Evolutionary conservation across 2,113 vertebrate species (phyloP), one percentile per base, ranked within the genome.

Genomic region (Meleagris gallopavo): DNA sequence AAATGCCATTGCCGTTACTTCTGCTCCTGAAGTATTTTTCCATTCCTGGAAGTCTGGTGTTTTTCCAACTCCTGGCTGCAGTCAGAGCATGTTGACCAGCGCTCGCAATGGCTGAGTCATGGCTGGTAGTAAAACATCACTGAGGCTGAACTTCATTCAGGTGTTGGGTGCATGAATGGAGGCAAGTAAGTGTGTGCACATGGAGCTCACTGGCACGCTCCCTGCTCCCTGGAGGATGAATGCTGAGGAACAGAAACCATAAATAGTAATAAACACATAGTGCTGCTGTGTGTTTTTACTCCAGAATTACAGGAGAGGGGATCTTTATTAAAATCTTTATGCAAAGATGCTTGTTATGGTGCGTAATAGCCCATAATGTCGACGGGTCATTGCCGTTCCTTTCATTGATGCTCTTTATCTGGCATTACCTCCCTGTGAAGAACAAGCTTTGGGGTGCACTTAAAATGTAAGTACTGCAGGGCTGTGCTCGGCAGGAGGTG

Each of bases 161-260:
- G 15, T 13, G 24, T 3, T 45, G 40, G 54, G 15, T 19, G n/a
- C n/a, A 21, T 1, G 8, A 34, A 32, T 52, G 62, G 20, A 75
- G n/a, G 52, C 57, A 61, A 30, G 57, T 74, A 11, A 27, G 36
- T 0, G 1, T 2, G 1, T 2, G 1, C 40, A 4, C 52, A 36
- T 34, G 40, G 27, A 29, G 48, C 6, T 20, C 9, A 4, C 34
- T 34, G 14, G 18, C 18, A 13, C 64, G 20, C 2, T 27, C 30
- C 74, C 86, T 70, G 45, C 6, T 16, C 41, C 41, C 41, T 43
- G 66, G 71, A 40, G 52, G 48, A 21, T n/a, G 48, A 70, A 40
- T 38, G 61, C 74, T 75, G 88, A 76, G 88, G 71, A 81, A 36
- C 16, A 57, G 64, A 57, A 88, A n/a, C 18, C 36, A 57, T 54